These are phyloP conservation scores for Aphyosemion australe DNA, from an alignment of 2,113 vertebrate species.

Conservation along the genomic window DNA sequence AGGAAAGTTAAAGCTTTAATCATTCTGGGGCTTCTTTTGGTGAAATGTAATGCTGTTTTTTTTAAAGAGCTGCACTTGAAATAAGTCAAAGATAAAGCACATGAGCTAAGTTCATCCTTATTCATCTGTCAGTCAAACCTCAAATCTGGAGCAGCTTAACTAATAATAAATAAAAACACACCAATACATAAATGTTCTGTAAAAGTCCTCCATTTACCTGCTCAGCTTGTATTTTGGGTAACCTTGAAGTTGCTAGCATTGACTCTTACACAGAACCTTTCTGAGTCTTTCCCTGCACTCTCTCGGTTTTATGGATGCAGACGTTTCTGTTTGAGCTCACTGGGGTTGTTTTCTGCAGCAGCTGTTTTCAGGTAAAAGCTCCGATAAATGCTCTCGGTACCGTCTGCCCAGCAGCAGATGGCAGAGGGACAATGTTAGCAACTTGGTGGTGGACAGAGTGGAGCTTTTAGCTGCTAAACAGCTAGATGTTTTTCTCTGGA, in stretches of 20 bases:
- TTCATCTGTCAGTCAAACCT: neutral
- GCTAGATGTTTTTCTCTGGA: constrained; percentile 1
- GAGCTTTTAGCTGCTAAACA: constrained; percentile 21
- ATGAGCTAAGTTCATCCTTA: neutral
- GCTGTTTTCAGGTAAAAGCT: constrained; percentile 33
- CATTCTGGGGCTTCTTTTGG: neutral
- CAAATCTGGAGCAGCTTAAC: neutral
- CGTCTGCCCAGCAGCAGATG: constrained; percentile 30
- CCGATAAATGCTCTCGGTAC: constrained; percentile 16
- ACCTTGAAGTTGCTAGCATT: neutral
- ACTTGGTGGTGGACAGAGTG: constrained; percentile 7
- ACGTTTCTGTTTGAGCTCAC: constrained; percentile 9
- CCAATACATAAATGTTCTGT: neutral
- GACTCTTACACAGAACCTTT: neutral
- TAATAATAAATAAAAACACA: neutral
- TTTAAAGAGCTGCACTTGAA: neutral
- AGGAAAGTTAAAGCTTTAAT: constrained; percentile 9
- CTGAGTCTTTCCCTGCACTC: constrained; percentile 5
- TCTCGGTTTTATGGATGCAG: constrained; percentile 24
- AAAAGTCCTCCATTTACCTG: neutral
- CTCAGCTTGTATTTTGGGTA: neutral
- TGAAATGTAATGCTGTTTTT: neutral
- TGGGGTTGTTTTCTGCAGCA: constrained; percentile 2
- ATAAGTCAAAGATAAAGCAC: constrained; percentile 1
- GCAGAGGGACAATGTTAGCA: constrained; percentile 9